Base-by-base conservation (phyloP, 2,888 invertebrate species). In the Tigriopus californicus region DNA sequence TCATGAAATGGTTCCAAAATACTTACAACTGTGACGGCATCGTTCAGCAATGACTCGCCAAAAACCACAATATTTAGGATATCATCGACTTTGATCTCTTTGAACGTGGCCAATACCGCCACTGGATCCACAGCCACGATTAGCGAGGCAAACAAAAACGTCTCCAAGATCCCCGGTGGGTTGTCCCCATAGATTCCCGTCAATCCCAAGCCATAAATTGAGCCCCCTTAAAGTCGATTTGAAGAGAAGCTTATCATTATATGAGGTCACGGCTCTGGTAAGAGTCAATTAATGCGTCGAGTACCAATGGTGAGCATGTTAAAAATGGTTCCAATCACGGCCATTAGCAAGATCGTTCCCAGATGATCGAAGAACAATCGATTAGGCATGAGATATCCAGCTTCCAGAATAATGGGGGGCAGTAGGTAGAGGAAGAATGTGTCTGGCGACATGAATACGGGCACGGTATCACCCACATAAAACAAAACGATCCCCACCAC, bases 351-450 rank as follows among this genome's bases (percentile, higher is more conserved):
- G 68, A 95, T 95, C 61, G 94, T 92, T 66, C 94, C 94, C 64
- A 97, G 78, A 70, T 97, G 94, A 72, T 97, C 95, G 72, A 97
- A 97, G 77, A 97, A 97, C 67, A 94, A 77, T 67, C 95, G 78
- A 71, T 94, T 94, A 20, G 95, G 95, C 95, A 95, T 95, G 73
- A 92, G 95, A 72, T 97, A 97, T 13, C 95, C 97, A 6, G 97
- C 97, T 70, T 97, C 97, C 68, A 97, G 77, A 66, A 97, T 95
- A 67, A 97, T 97, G 44, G 97, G 97, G 46, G 97, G 97, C 67
- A 97, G 77, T 85, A 94, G 89, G 72, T 90, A 94, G 64, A 95
- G 80, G 77, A 97, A 97, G 79, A 97, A 97, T 13, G 88, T 87
- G 70, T 89, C 85, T 1, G 95, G 90, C 1, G 92, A 89, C 59